Evolutionary conservation across 2,113 vertebrate genomes (phyloP).

Genomic region (Edolisoma coerulescens): DNA sequence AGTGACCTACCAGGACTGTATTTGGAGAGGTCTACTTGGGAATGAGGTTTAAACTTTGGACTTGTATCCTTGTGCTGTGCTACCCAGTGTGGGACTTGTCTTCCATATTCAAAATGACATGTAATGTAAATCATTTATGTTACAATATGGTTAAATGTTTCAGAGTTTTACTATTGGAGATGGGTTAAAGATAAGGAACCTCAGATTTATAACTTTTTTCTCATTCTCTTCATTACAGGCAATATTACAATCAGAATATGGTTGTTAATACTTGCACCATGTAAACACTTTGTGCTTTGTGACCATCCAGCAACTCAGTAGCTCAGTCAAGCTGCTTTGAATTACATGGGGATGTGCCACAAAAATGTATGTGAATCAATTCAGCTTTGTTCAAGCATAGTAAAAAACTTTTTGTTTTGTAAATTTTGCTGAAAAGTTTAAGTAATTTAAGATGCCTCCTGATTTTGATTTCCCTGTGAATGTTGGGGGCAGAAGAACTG

Average conservation of each 20-base stretch:
- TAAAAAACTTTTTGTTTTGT: conserved; percentile 57
- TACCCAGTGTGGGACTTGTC: not conserved
- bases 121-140: not conserved
- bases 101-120: not conserved
- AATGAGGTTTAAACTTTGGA: not conserved
- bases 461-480: conserved; percentile 52
- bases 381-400: conserved; percentile 12
- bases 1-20: not conserved
- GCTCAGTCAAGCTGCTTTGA: not conserved
- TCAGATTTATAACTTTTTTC: not conserved
- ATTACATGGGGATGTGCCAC: not conserved
- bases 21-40: not conserved
- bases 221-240: not conserved
- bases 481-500: conserved; percentile 46
- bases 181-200: not conserved
- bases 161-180: not conserved
- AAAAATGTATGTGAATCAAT: conserved; percentile 20
- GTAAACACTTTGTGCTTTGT: not conserved
- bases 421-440: conserved; percentile 27
- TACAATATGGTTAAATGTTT: not conserved
- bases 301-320: not conserved
- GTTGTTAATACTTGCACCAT: not conserved
- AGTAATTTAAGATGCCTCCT: conserved; percentile 1
- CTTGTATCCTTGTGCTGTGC: not conserved
- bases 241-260: not conserved